phyloP scores from a whole-genome alignment of 2,797 vertebrate genomes.

The Poeciliopsis gracilis region DNA sequence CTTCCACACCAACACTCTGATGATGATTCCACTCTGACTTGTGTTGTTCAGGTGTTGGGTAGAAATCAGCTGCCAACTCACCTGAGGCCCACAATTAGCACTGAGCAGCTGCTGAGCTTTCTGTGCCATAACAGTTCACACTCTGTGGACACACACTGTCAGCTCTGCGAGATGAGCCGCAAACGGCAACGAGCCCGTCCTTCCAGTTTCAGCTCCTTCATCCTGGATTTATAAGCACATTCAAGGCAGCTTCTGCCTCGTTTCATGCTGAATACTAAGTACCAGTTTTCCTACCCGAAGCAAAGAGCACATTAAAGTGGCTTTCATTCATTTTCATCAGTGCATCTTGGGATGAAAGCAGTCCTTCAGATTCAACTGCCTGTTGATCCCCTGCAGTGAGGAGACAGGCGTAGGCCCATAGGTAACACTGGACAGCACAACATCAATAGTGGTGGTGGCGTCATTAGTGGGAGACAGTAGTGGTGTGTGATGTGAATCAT shows the following conservation, averaged over 20 bases:
- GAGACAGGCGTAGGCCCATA: slow-evolving; percentile 39
- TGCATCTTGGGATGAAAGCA: slow-evolving; percentile 16
- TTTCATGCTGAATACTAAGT: slow-evolving; percentile 30
- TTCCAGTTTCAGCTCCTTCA: slow-evolving; percentile 17
- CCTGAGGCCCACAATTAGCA: slow-evolving; percentile 79
- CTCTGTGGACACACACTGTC: slow-evolving; percentile 68
- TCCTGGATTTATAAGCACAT: slow-evolving; percentile 32
- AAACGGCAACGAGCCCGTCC: slow-evolving; percentile 40
- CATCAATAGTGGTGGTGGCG: slow-evolving; percentile 56
- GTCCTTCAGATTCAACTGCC: slow-evolving; percentile 50
- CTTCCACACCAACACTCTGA: slow-evolving; percentile 20
- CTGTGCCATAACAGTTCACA: slow-evolving; percentile 69
- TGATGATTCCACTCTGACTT: slow-evolving; percentile 56
- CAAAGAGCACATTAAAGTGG: slow-evolving; percentile 31
- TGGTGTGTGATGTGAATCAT: slow-evolving; percentile 65
- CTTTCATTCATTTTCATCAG: slow-evolving; percentile 51
- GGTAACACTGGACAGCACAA: slow-evolving; percentile 40
- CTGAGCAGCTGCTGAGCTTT: slow-evolving; percentile 75
- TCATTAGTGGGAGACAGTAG: slow-evolving; percentile 66
- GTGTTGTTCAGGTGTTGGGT: slow-evolving; percentile 65
- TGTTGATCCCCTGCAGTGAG: slow-evolving; percentile 55
- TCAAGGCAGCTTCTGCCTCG: slow-evolving; percentile 21
- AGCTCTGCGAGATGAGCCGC: slow-evolving; percentile 53
- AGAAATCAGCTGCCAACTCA: slow-evolving; percentile 76
- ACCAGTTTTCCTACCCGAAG: slow-evolving; percentile 15